Evolutionary conservation across 1,140 invertebrate genomes (phyloP), one percentile per base, ranked within the genome.

Genomic region (Euborellia annulipes): DNA sequence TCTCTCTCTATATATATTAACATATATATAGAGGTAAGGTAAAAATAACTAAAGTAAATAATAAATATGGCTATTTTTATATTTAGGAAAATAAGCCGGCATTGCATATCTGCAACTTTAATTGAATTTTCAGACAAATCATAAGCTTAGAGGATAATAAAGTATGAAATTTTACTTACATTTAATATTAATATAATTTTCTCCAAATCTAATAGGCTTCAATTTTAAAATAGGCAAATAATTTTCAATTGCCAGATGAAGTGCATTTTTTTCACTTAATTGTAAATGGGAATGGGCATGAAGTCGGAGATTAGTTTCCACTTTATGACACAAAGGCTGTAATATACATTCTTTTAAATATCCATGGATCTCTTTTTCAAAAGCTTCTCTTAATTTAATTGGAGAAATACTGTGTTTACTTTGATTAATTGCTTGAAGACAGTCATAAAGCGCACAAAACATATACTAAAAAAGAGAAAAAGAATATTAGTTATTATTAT

Each of bases 241-340:
- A 50, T 74, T 64, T 49, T 65, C 64, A 13, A 67, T 14, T 21
- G 22, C 42, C 8, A 40, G 16, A 21, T 36, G 41, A 0, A 86
- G 84, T 1, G 84, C 83, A 64, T 85, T 85, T 3, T 74, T 63
- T 7, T 80, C 75, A 61, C 88, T 80, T 2, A 90, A 61, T 54
- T 92, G 82, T 20, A 97, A 70, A 65, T 95, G 89, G 2, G 84
- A 76, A 65, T 96, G 88, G 17, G 86, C 89, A 49, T 88, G 82
- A 7, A 96, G 64, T 34, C 93, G 73, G 27, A 97, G 67, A 62
- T 91, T 86, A 2, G 79, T 92, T 67, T 98, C 93, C 50, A 96
- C 80, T 52, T 84, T 77, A 48, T 79, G 77, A 59, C 86, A 89
- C 16, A 92, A 63, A 20, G 80, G 81, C 52, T 82, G 73, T 18